These are phyloP conservation scores for Drosophila kohkoa DNA, from an alignment of 1,140 invertebrate species.

Conservation along the genomic window DNA sequence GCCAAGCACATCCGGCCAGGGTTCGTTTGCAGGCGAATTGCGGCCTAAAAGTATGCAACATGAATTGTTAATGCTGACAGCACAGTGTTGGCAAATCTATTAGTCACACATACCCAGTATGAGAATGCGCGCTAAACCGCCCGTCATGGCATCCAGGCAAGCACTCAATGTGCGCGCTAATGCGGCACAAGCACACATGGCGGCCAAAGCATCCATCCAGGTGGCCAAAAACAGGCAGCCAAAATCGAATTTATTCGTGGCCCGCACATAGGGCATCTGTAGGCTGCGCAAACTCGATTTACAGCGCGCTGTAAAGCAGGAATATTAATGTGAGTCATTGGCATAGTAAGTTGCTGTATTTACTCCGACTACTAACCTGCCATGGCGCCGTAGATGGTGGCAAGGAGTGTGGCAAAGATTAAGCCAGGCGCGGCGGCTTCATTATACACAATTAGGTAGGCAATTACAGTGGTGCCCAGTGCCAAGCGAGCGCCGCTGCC, in stretches of 20 bases:
- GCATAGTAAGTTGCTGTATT: background rate
- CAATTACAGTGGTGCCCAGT: conserved; percentile 72
- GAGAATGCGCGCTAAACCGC: conserved; percentile 86
- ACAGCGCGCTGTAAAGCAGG: conserved; percentile 57
- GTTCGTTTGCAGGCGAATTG: conserved; percentile 86
- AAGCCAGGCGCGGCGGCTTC: conserved; percentile 69
- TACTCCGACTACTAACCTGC: conserved; percentile 57
- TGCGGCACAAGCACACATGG: conserved; percentile 87
- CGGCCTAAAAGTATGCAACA: conserved; percentile 84
- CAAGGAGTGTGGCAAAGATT: conserved; percentile 71
- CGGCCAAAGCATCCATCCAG: conserved; percentile 88
- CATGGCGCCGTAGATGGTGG: conserved; percentile 68
- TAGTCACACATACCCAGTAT: conserved; percentile 67
- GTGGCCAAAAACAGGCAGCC: conserved; percentile 86
- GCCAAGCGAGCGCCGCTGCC: conserved; percentile 79
- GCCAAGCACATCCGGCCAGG: conserved; percentile 89
- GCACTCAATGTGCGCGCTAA: conserved; percentile 88
- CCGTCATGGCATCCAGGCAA: conserved; percentile 88
- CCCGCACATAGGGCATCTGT: conserved; percentile 82
- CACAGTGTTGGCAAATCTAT: conserved; percentile 48
- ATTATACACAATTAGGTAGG: conserved; percentile 80
- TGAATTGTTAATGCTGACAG: background rate
- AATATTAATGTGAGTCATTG: too few relatives aligned
- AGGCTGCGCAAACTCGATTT: conserved; percentile 75
- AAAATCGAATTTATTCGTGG: conserved; percentile 84